Conservation (phyloP, 2,888 invertebrate genomes). For the Leistus spinibarbis region DNA sequence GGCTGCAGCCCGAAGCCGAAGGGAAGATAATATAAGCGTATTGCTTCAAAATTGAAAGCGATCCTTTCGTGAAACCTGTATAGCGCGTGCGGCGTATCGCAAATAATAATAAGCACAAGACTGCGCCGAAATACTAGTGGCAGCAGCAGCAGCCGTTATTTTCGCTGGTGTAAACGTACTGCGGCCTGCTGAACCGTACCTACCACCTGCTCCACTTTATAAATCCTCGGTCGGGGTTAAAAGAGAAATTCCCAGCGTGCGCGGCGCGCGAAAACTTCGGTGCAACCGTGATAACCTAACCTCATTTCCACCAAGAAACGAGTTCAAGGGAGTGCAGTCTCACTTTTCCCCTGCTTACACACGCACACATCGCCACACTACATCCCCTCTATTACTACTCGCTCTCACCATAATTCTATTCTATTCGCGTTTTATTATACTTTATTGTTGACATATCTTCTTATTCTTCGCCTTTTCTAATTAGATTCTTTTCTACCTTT, state of each 20-base stretch:
- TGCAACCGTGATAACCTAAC: conserved; percentile 2
- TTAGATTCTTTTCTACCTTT: background rate
- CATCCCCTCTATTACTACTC: background rate
- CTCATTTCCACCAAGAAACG: background rate
- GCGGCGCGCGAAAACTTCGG: conserved; percentile 28
- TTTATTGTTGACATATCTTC: background rate
- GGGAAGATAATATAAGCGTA: background rate
- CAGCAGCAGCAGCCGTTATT: background rate
- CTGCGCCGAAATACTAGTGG: background rate
- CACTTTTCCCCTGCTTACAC: background rate
- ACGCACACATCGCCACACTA: background rate
- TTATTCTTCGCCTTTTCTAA: background rate
- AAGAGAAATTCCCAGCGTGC: conserved; percentile 22
- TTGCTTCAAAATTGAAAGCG: background rate
- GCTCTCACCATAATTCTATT: no score
- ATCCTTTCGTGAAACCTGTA: background rate
- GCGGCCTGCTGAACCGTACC: background rate
- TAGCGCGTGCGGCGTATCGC: background rate
- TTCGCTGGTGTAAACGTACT: conserved; percentile 26
- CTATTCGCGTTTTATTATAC: background rate
- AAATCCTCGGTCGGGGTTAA: conserved; percentile 30
- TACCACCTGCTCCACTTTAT: conserved; percentile 36
- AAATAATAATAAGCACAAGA: background rate
- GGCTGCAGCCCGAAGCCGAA: background rate
- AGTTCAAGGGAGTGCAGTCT: background rate